Conservation (phyloP, 1,140 invertebrate species). For the Metaphire vulgaris region DNA sequence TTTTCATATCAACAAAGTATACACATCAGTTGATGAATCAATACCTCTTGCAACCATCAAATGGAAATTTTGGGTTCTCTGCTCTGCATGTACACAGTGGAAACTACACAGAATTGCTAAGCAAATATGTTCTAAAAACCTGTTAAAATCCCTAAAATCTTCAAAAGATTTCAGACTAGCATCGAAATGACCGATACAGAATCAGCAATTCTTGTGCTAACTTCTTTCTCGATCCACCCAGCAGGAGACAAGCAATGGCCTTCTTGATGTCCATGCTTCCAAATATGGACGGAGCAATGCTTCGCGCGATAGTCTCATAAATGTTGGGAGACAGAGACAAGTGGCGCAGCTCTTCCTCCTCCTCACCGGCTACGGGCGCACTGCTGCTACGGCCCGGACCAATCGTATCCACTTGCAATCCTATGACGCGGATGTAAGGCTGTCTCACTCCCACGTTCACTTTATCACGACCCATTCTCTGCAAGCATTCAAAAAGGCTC, state of each 20-base stretch:
- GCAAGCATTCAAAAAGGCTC: neutral
- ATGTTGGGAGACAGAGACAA: conserved; percentile 77
- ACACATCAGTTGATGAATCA: no score
- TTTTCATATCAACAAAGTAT: no score
- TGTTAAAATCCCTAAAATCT: no score
- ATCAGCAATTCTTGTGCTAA: no score
- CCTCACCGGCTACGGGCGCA: conserved; percentile 56
- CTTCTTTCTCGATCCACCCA: conserved; percentile 71
- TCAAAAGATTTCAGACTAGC: no score
- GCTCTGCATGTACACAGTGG: no score
- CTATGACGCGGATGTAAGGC: conserved; percentile 90
- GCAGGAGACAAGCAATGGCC: conserved; percentile 88
- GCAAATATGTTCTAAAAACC: no score
- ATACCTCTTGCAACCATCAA: no score
- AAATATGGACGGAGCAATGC: conserved; percentile 95
- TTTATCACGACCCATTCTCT: conserved; percentile 53
- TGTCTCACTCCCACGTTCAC: conserved; percentile 82
- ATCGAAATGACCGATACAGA: no score
- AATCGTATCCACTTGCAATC: conserved; percentile 77
- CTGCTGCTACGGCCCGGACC: conserved; percentile 60
- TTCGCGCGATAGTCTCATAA: conserved; percentile 81
- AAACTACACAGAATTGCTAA: no score
- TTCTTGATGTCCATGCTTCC: conserved; percentile 94
- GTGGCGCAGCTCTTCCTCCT: conserved; percentile 84
- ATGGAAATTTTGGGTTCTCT: no score